Evolutionary conservation across 2,113 vertebrate genomes (phyloP), one percentile per base, ranked within the genome.

Genomic region (Helogale parvula): DNA sequence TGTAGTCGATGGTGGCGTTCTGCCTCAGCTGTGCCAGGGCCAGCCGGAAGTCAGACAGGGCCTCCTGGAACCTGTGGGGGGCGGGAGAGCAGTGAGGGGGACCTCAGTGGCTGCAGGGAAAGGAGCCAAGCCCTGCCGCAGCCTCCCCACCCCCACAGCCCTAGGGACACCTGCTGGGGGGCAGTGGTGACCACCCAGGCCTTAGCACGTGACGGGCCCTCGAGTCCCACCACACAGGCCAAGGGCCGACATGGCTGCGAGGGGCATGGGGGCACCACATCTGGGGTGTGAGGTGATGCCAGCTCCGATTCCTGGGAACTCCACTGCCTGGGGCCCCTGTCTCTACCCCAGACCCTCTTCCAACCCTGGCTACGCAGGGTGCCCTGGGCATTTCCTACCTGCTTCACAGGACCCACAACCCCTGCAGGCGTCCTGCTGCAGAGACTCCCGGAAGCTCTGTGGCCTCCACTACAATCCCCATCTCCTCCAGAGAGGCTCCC

Each of bases 1-100:
- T 99, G 98, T 99, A 99, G 98, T 99, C 99, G 0, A 99, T 99
- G 91, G 99, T 97, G 1, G 94, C 13, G 31, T 99, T 99, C 35
- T 98, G 98, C 96, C 99, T 99, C 83, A 99, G 99, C 23, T 99
- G 99, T 19, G 97, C 98, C 98, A 99, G 98, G 16, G 99, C 99
- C 98, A 97, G 98, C 45, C 97, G 98, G 77, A 99, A 99, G 98
- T 99, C 99, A 4, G 98, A 98, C 54, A 99, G 97, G 86, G 99
- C 99, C 90, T 99, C 99, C 68, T 99, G 99, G 23, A 99, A 98
- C 98, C 99, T 99, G 96, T 10, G 88, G 8, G 16, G 10, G 93
- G 12, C 93, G 38, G 10, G 45, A 9, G 2, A 1, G 57, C 57
- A 23, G 2, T 23, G 47, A 15, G 4, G 2, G 7, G 31, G 21